Base-by-base conservation (phyloP, 2,888 invertebrate genomes). In the Sepiola atlantica region DNA sequence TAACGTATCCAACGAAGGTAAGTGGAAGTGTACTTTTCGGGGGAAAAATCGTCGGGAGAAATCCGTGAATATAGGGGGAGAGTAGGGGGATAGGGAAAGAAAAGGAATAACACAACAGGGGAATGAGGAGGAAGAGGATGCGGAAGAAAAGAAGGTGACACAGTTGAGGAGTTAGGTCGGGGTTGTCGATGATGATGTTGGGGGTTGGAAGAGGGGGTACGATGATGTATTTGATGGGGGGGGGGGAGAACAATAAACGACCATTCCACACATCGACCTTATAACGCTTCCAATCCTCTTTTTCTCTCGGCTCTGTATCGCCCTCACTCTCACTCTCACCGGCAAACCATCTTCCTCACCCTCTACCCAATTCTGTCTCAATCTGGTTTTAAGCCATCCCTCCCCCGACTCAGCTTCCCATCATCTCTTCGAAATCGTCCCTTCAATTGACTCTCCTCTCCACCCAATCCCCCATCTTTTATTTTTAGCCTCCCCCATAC, bases 181-280 rank as follows among this genome's bases (percentile, higher is more conserved):
- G n/a, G 77, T 14, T n/a, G 28, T 28, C 32, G 77, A 77, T 77
- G 77, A 32, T 77, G 32, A 77, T 77, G n/a, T 1, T 8, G 45
- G 45, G 8, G 45, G 45, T 45, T 45, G 16, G n/a, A 77, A 32
- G 77, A n/a, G n/a, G 77, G 16, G 1, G 77, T 16, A 16, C n/a
- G 77, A n/a, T 77, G 77, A 77, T 77, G n/a, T 77, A 77, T 77
- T 77, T n/a, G 77, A n/a, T 16, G 14, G n/a, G 77, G 77, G 14
- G n/a, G n/a, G 16, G 77, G n/a, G n/a, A 77, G 77, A 77, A 77
- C 77, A 77, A 77, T 10, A 77, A 77, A 14, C 14, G 77, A 32
- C 77, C 77, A 77, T 32, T 77, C 77, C 77, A 77, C 77, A 32
- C 77, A 77, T 77, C 77, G 77, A 77, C 77, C 77, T 77, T 77